phyloP scores from a whole-genome alignment of 2,113 vertebrate genomes.

The Varanus salvator region DNA sequence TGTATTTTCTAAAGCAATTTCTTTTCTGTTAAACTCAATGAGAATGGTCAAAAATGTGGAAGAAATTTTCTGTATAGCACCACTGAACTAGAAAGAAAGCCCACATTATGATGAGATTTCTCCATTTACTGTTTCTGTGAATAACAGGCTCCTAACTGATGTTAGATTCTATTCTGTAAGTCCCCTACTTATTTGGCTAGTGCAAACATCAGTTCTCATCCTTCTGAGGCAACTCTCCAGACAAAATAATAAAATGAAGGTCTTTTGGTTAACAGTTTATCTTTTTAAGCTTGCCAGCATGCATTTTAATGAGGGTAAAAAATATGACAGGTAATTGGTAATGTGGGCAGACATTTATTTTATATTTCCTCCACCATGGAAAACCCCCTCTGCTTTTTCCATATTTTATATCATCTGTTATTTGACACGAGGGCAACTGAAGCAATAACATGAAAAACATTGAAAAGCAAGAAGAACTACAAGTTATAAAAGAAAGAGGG shows the following conservation, averaged over 20 bases:
- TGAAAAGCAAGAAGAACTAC: constrained; percentile 7
- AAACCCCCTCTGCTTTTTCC: background rate
- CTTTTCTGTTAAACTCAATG: too few species aligned
- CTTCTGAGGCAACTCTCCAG: background rate
- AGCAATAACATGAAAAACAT: constrained; percentile 6
- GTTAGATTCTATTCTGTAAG: background rate
- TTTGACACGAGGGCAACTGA: constrained; percentile 25
- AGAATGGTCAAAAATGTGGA: too few species aligned
- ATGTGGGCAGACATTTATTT: background rate
- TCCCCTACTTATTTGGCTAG: background rate
- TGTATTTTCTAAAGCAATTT: too few species aligned
- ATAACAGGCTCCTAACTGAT: background rate
- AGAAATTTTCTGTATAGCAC: too few species aligned
- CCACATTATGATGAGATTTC: background rate
- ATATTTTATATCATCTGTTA: constrained; percentile 18
- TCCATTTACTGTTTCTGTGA: background rate
- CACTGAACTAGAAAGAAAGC: background rate
- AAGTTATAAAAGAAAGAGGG: constrained; percentile 34
- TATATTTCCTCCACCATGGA: background rate
- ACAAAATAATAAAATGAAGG: background rate
- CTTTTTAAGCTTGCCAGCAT: background rate
- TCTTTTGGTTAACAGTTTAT: constrained; percentile 45
- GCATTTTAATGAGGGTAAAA: background rate
- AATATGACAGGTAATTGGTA: background rate
- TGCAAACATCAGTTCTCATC: background rate